Evolutionary conservation across 2,113 vertebrate genomes (phyloP), one percentile per base, ranked within the genome.

Genomic region (Litocranius walleri): DNA sequence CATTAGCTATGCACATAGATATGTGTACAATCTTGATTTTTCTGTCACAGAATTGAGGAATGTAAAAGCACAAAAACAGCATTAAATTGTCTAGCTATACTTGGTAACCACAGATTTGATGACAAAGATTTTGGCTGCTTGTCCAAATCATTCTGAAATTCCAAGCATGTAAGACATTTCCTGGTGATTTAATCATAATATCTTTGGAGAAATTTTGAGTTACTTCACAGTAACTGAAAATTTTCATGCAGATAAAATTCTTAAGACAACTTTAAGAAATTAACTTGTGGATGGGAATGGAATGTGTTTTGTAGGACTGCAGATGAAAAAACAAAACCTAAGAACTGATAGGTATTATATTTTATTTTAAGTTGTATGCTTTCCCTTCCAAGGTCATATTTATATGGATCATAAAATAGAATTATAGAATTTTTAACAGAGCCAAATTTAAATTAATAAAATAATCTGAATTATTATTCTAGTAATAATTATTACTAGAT

Each of bases 221-320:
- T 94, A 95, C 81, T 80, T 95, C 94, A 82, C 43, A 97, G 77
- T 97, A 98, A 97, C 93, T 96, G 95, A 62, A 93, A 96, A 94
- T 97, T 98, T 98, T 98, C 98, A 98, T 98, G 98, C 98, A 99
- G 97, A 96, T 96, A 97, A 96, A 96, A 91, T 99, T 98, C 98
- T 98, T 98, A 98, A 98, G 98, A 86, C 95, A 98, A 98, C 96
- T 98, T 99, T 97, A 96, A 99, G 95, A 93, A 97, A 97, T 80
- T 19, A 94, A 57, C 59, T 82, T 92, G 97, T 93, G 71, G 95
- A 98, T 96, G 81, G 81, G 97, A 96, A 57, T 97, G 98, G 98
- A 99, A 98, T 98, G 98, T 97, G 85, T 97, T 98, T 98, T 96
- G 90, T 91, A 97, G 48, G 94, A 97, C 96, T 74, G 96, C 97